Evolutionary conservation across 2,888 invertebrate species (phyloP).

Genomic region (Dysmachus trigonus): DNA sequence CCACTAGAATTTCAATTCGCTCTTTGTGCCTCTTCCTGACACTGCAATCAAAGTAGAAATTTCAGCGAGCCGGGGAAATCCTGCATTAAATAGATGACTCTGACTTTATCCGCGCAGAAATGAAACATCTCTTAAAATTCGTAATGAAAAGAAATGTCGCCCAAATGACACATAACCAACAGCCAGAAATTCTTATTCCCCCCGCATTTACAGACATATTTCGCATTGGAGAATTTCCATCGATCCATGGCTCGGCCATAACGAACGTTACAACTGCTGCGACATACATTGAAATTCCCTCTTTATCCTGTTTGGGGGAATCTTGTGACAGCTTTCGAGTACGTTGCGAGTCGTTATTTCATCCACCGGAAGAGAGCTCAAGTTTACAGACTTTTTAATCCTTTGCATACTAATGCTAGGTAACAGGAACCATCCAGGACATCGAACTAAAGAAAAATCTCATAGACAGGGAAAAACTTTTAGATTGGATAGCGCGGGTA

Average conservation of each 20-base stretch:
- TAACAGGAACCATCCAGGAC: background rate
- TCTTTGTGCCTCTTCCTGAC: background rate
- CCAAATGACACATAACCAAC: conserved; percentile 35
- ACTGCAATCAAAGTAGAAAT: background rate
- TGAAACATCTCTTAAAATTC: conserved; percentile 19
- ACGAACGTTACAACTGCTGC: background rate
- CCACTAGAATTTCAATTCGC: conserved; percentile 18
- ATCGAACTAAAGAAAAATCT: background rate
- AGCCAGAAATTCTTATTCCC: conserved; percentile 17
- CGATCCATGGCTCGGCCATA: background rate
- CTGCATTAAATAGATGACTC: conserved; percentile 12
- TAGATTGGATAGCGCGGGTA: conserved; percentile 3
- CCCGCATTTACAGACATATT: conserved; percentile 19
- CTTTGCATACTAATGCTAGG: conserved; percentile 38
- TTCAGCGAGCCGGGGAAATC: background rate
- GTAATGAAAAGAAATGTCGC: conserved; percentile 36
- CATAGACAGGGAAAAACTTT: conserved; percentile 27
- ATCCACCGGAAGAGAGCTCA: conserved; percentile 24
- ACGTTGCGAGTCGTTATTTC: background rate
- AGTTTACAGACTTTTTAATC: conserved; percentile 35
- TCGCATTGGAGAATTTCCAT: conserved; percentile 10
- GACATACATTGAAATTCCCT: conserved; percentile 21
- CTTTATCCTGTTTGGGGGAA: background rate
- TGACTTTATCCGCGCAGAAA: background rate
- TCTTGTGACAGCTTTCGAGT: conserved; percentile 1